Percentiles rank a stretch among this genome's conserved stretches.
These are phyloP conservation scores for Agapornis roseicollis DNA, from an alignment of 2,113 vertebrate species.

Conservation along the genomic window DNA sequence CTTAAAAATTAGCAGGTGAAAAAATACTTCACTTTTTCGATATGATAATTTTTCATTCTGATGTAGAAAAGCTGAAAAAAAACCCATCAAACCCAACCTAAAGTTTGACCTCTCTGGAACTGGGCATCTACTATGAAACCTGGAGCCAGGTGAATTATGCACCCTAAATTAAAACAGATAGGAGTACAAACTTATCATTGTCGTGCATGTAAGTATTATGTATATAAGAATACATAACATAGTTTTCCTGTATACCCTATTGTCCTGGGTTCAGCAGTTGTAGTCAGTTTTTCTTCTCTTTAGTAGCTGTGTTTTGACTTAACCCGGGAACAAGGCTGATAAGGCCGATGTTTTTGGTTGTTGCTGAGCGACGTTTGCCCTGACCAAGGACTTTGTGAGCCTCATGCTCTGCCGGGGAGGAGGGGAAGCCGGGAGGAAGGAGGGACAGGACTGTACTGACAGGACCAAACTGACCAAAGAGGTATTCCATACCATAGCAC, in stretches of 20 bases:
- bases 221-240: neutral
- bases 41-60: neutral
- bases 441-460: no score
- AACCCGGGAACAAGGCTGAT: no score
- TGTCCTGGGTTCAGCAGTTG: no score
- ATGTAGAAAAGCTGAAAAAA: neutral
- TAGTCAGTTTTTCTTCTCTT: no score
- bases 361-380: no score
- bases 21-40: neutral
- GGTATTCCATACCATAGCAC: no score
- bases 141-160: neutral
- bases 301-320: no score
- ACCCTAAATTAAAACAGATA: neutral
- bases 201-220: neutral
- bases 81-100: neutral
- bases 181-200: neutral
- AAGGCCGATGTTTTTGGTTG: no score
- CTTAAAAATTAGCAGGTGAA: neutral
- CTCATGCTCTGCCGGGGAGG: no score
- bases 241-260: neutral
- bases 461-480: no score
- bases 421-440: no score
- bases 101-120: neutral
- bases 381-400: no score
- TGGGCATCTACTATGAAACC: neutral